Evolutionary conservation across 1,140 invertebrate genomes (phyloP).

Genomic region (Lepidurus arcticus): DNA sequence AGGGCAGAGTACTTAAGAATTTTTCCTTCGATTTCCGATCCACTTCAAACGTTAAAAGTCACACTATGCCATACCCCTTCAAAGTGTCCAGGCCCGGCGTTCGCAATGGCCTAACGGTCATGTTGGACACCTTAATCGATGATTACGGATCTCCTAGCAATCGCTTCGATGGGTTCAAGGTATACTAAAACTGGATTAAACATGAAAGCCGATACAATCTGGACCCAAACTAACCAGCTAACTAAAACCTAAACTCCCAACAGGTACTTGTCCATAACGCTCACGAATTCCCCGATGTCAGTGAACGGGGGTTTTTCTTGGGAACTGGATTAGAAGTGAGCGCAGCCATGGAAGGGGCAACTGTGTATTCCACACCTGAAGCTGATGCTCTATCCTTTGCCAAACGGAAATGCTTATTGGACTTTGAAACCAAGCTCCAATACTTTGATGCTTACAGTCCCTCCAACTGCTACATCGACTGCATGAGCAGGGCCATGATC

Average conservation of each 20-base stretch:
- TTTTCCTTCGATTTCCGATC: too few relatives aligned
- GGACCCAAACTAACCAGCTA: too few relatives aligned
- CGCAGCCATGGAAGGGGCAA: conserved; percentile 26
- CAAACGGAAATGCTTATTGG: conserved; percentile 33
- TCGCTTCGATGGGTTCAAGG: conserved; percentile 32
- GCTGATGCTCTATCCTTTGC: conserved; percentile 29
- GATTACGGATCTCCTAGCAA: conserved; percentile 26
- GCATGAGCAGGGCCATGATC: conserved; percentile 29
- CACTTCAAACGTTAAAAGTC: neutral
- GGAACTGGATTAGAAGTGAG: conserved; percentile 30
- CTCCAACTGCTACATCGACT: conserved; percentile 35
- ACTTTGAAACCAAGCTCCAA: conserved; percentile 24
- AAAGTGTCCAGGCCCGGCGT: conserved; percentile 25
- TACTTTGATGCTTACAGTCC: conserved; percentile 33
- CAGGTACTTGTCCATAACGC: conserved; percentile 41
- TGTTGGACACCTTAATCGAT: conserved; percentile 25
- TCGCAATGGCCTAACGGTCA: conserved; percentile 25
- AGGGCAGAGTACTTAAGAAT: too few relatives aligned
- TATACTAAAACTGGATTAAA: neutral
- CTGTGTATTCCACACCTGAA: conserved; percentile 24
- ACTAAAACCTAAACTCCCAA: neutral
- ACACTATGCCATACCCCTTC: conserved; percentile 1
- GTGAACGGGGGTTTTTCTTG: conserved; percentile 32
- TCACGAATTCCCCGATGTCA: conserved; percentile 34
- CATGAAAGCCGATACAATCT: too few relatives aligned